These are phyloP conservation scores for Gastracanthus pulcherrimus DNA, from an alignment of 2,888 invertebrate species.

Conservation along the genomic window DNA sequence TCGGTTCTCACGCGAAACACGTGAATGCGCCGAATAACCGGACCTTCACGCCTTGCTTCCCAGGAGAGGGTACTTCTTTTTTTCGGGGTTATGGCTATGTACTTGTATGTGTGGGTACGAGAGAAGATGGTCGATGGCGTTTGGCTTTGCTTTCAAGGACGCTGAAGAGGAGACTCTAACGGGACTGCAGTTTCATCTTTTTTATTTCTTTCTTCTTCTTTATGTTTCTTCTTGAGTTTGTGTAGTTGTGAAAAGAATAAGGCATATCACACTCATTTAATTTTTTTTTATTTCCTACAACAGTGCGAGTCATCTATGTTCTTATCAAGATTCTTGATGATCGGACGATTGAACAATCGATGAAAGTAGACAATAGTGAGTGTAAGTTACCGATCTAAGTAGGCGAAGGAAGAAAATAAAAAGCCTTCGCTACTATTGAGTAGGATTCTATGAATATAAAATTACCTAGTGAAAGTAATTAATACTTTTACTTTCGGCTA, in stretches of 20 bases:
- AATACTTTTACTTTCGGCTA: constrained; percentile 11
- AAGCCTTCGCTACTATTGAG: background rate
- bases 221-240: background rate
- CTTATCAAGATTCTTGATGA: too few relatives aligned
- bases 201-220: background rate
- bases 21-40: constrained; percentile 16
- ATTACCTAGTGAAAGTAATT: constrained; percentile 10
- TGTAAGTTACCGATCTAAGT: background rate
- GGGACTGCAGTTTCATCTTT: constrained; percentile 3
- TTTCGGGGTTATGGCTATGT: background rate
- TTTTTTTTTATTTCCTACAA: background rate
- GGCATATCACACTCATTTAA: background rate
- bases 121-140: too few relatives aligned
- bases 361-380: background rate
- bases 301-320: background rate
- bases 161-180: constrained; percentile 17
- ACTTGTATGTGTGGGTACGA: background rate
- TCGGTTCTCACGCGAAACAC: constrained; percentile 30
- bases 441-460: too few relatives aligned
- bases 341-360: background rate
- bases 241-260: background rate
- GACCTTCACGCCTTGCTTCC: background rate
- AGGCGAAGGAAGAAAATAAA: background rate
- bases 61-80: background rate
- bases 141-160: constrained; percentile 36